Conservation (phyloP, 1,140 invertebrate species). For the Hormaphis cornu region DNA sequence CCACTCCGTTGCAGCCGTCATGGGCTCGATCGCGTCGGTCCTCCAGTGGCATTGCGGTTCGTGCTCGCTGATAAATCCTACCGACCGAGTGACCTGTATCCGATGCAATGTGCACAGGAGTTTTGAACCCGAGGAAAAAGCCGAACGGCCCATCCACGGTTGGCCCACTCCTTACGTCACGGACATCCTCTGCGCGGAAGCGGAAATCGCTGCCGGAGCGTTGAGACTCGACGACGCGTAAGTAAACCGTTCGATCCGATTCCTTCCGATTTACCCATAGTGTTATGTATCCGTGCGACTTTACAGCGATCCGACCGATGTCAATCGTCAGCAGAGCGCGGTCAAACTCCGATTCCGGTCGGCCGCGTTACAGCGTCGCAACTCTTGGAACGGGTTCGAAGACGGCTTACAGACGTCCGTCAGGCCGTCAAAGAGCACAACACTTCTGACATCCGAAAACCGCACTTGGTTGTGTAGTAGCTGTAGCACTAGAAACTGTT, state of each 20-base stretch:
- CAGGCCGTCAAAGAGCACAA: slow-evolving; percentile 9
- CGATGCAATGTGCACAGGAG: slow-evolving; percentile 53
- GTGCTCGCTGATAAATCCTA: slow-evolving; percentile 77
- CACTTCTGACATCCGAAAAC: not conserved
- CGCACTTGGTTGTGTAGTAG: slow-evolving; percentile 7
- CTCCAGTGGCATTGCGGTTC: slow-evolving; percentile 78
- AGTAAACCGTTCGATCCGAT: not conserved
- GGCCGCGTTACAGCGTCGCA: slow-evolving; percentile 2
- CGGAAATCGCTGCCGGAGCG: not conserved
- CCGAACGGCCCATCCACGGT: not conserved
- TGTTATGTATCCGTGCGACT: not conserved
- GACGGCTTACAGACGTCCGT: not conserved
- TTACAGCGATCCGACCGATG: slow-evolving; percentile 34
- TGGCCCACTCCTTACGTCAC: slow-evolving; percentile 6
- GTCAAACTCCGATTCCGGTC: slow-evolving; percentile 11
- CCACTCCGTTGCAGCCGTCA: slow-evolving; percentile 40
- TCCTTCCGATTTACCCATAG: slow-evolving; percentile 37
- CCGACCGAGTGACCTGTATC: slow-evolving; percentile 65
- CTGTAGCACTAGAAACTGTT: slow-evolving; percentile 3
- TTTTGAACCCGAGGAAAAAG: slow-evolving; percentile 41
- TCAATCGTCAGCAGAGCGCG: not conserved
- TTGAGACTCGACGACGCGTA: slow-evolving; percentile 14
- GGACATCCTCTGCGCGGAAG: slow-evolving; percentile 4
- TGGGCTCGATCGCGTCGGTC: slow-evolving; percentile 82
- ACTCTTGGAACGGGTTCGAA: slow-evolving; percentile 22